Conservation (phyloP, 2,797 vertebrate species). For the Myripristis murdjan region DNA sequence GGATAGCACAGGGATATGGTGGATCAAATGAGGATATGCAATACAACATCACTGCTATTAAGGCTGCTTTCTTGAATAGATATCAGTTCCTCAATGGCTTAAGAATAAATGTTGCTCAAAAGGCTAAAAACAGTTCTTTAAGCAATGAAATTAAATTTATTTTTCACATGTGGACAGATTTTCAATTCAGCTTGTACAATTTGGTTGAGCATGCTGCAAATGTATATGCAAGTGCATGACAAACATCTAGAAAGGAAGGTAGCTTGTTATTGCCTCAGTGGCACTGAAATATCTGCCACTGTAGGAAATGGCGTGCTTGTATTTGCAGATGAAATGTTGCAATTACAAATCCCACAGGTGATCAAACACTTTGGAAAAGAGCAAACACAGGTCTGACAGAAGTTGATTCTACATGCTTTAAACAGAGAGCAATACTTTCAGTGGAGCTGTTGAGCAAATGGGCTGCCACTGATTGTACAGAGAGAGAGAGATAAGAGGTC, state of each 20-base stretch:
- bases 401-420: conserved; percentile 28
- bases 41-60: conserved; percentile 14
- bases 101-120: conserved; percentile 4
- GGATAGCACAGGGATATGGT: not conserved
- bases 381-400: conserved; percentile 66
- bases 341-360: conserved; percentile 71
- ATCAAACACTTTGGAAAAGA: conserved; percentile 73
- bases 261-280: conserved; percentile 25
- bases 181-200: not conserved
- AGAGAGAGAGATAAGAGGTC: conserved; percentile 34
- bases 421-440: conserved; percentile 43
- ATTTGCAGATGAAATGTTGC: conserved; percentile 74
- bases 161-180: not conserved
- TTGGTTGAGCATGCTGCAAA: conserved; percentile 13
- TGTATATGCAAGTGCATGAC: conserved; percentile 16
- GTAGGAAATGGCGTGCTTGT: conserved; percentile 43
- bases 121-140: not conserved
- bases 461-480: conserved; percentile 28
- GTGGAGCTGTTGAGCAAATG: conserved; percentile 43
- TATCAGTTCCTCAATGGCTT: not conserved
- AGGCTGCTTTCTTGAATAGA: conserved; percentile 14
- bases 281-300: conserved; percentile 22
- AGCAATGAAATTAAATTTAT: conserved; percentile 9
- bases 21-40: conserved; percentile 25
- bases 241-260: conserved; percentile 10